Conservation (phyloP, 2,888 invertebrate species). For the Meteorus cinctellus region DNA sequence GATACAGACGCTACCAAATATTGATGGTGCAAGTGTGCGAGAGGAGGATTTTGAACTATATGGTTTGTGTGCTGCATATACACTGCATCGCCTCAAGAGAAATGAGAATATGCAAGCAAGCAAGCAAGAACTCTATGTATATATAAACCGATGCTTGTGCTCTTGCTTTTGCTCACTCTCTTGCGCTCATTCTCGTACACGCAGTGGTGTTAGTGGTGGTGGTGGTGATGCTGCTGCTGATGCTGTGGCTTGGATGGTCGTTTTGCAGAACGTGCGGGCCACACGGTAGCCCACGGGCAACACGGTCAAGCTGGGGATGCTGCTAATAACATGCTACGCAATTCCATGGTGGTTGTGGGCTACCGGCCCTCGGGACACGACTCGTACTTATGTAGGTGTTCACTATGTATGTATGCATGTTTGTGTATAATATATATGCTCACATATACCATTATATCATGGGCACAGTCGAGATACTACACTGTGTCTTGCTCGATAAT, state of each 20-base stretch:
- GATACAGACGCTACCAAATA: slow-evolving; percentile 34
- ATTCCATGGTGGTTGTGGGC: slow-evolving; percentile 47
- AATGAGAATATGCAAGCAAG: slow-evolving; percentile 35
- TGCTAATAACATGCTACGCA: slow-evolving; percentile 54
- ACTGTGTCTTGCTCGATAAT: not conserved
- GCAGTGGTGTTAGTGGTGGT: slow-evolving; percentile 16
- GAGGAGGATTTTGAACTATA: slow-evolving; percentile 26
- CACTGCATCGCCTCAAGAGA: slow-evolving; percentile 43
- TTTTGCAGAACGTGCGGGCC: slow-evolving; percentile 40
- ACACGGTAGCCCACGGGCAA: slow-evolving; percentile 56
- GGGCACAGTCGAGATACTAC: not conserved
- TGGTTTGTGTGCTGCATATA: slow-evolving; percentile 23
- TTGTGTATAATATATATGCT: slow-evolving; percentile 7
- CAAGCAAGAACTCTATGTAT: not conserved
- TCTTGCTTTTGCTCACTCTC: slow-evolving; percentile 1
- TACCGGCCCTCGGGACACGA: slow-evolving; percentile 46
- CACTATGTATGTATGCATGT: slow-evolving; percentile 21
- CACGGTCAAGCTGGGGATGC: slow-evolving; percentile 48
- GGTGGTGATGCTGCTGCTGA: slow-evolving; percentile 21
- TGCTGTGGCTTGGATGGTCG: slow-evolving; percentile 39
- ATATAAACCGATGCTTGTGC: slow-evolving; percentile 7
- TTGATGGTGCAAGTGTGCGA: not conserved
- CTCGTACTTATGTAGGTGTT: slow-evolving; percentile 33
- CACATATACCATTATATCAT: slow-evolving; percentile 8
- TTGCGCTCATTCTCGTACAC: slow-evolving; percentile 4